phyloP scores from a whole-genome alignment of 2,113 vertebrate species.

The Acinonyx jubatus region DNA sequence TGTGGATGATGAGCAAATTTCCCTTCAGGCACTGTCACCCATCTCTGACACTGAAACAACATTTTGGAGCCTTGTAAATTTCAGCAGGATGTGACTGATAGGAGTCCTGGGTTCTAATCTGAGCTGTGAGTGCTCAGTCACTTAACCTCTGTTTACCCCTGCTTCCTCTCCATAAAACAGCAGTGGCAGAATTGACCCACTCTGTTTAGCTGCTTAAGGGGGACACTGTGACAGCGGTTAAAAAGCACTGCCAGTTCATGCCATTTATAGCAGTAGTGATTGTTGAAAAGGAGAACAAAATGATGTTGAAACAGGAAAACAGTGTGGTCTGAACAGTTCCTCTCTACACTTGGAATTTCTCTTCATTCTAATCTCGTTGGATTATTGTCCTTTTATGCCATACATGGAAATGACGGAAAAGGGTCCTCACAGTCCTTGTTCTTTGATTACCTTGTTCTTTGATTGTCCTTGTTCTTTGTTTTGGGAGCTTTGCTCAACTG shows the following conservation, averaged over 20 bases:
- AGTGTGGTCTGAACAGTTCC: slow-evolving; percentile 10
- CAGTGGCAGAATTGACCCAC: slow-evolving; percentile 1
- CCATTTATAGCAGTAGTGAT: not conserved
- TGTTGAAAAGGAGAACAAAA: slow-evolving; percentile 24
- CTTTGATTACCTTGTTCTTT: slow-evolving; percentile 53
- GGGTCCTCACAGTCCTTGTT: not conserved
- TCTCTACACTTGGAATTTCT: slow-evolving; percentile 3
- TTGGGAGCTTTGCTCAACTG: slow-evolving; percentile 31
- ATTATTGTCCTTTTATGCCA: slow-evolving; percentile 34
- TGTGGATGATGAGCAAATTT: not conserved
- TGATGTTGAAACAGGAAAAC: slow-evolving; percentile 9
- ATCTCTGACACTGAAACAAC: not conserved
- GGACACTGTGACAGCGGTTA: not conserved
- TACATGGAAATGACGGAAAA: slow-evolving; percentile 6
- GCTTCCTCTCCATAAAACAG: slow-evolving; percentile 37
- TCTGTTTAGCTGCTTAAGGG: slow-evolving; percentile 45
- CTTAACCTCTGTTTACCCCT: slow-evolving; percentile 57
- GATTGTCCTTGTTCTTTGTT: slow-evolving; percentile 43
- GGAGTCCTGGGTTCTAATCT: slow-evolving; percentile 35
- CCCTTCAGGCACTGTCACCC: not conserved
- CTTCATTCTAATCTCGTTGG: slow-evolving; percentile 45
- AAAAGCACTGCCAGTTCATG: not conserved
- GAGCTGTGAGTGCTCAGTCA: slow-evolving; percentile 26
- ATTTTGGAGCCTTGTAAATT: slow-evolving; percentile 49
- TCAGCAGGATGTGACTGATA: not conserved